These are phyloP conservation scores for Orgyia antiqua DNA, from an alignment of 2,888 invertebrate genomes.

Conservation along the genomic window DNA sequence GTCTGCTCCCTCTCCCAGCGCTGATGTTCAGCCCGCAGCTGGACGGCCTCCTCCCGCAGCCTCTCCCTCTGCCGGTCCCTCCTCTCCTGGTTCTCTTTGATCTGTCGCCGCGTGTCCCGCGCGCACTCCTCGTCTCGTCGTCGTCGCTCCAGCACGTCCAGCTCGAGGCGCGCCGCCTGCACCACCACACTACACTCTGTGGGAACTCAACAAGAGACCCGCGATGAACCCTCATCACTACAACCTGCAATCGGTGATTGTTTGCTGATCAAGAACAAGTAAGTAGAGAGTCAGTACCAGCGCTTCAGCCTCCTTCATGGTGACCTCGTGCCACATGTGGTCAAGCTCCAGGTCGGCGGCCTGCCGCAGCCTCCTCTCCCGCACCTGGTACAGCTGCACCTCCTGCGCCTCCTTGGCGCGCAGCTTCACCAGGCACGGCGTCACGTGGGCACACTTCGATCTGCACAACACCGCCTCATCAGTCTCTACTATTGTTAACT, in stretches of 20 bases:
- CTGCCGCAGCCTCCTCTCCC: slow-evolving; percentile 73
- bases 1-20: background rate
- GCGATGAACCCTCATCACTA: too few species aligned
- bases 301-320: slow-evolving; percentile 76
- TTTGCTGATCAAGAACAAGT: too few species aligned
- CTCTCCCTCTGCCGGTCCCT: background rate
- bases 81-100: background rate
- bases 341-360: slow-evolving; percentile 77
- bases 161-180: slow-evolving; percentile 1
- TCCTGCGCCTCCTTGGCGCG: slow-evolving; percentile 72
- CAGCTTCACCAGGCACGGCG: slow-evolving; percentile 50
- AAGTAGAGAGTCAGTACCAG: too few species aligned
- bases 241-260: too few species aligned
- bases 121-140: background rate
- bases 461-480: too few species aligned
- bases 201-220: background rate
- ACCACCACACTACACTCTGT: background rate
- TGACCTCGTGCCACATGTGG: slow-evolving; percentile 79
- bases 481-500: too few species aligned
- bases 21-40: background rate
- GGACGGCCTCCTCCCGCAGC: background rate
- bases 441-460: slow-evolving; percentile 63
- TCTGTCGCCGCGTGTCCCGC: slow-evolving; percentile 1
- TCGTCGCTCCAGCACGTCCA: slow-evolving; percentile 1
- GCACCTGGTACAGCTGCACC: slow-evolving; percentile 79